These are phyloP conservation scores for Jordanella pulchra DNA, from an alignment of 2,797 vertebrate genomes.

Conservation along the genomic window DNA sequence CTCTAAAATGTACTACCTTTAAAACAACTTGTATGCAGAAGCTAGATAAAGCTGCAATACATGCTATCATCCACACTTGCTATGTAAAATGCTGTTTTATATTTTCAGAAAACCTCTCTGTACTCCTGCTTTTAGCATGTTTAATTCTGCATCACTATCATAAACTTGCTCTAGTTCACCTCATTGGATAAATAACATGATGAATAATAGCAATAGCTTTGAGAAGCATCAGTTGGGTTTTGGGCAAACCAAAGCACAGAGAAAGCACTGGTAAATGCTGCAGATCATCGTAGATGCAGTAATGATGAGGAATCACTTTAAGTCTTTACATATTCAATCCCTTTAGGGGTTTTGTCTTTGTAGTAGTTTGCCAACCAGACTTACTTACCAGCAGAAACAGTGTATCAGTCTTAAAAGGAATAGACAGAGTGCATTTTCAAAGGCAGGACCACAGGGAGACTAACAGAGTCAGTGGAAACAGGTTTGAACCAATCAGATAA, in stretches of 20 bases:
- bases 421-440: too few relatives aligned
- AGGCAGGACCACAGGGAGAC: too few relatives aligned
- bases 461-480: too few relatives aligned
- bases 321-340: too few relatives aligned
- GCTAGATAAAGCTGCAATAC: background rate
- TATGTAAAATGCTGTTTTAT: background rate
- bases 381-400: too few relatives aligned
- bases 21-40: background rate
- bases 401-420: too few relatives aligned
- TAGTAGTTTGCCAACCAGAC: too few relatives aligned
- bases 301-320: background rate
- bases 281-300: background rate
- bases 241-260: background rate
- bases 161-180: background rate
- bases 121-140: background rate
- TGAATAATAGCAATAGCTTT: background rate
- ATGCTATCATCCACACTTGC: background rate
- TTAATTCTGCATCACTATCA: background rate
- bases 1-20: conserved; percentile 16
- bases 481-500: too few relatives aligned
- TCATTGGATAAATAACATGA: background rate
- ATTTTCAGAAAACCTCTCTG: background rate
- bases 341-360: too few relatives aligned
- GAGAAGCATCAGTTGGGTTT: too few relatives aligned
- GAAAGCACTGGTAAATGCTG: background rate